These are phyloP conservation scores for Campoplex nolae DNA, from an alignment of 2,888 invertebrate genomes.

Conservation along the genomic window DNA sequence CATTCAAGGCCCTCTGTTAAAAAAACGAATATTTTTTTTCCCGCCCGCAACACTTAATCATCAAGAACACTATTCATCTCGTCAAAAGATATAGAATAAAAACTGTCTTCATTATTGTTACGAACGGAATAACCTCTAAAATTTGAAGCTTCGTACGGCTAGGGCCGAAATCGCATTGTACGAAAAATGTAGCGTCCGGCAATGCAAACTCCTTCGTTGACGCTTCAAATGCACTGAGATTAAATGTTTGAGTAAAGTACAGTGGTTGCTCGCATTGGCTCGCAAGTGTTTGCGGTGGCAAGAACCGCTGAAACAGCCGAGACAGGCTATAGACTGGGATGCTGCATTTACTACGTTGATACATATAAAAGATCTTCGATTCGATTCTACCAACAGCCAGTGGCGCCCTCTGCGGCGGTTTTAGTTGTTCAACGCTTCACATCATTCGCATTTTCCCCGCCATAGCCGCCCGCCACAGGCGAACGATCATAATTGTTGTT, in stretches of 20 bases:
- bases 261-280: neutral
- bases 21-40: neutral
- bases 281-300: slow-evolving; percentile 2
- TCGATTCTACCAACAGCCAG: neutral
- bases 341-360: slow-evolving; percentile 15
- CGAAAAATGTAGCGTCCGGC: neutral
- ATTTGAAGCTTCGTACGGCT: slow-evolving; percentile 7
- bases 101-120: slow-evolving; percentile 23
- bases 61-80: neutral
- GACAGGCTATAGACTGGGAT: slow-evolving; percentile 2
- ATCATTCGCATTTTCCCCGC: slow-evolving; percentile 16
- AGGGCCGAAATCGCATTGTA: neutral
- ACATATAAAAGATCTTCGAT: neutral
- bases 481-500: neutral
- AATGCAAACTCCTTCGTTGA: neutral
- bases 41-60: neutral
- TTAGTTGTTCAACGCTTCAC: neutral
- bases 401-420: slow-evolving; percentile 17
- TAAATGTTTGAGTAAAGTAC: slow-evolving; percentile 11
- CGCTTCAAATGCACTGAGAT: slow-evolving; percentile 12
- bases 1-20: neutral
- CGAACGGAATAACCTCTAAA: slow-evolving; percentile 47
- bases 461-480: slow-evolving; percentile 1
- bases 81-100: slow-evolving; percentile 18
- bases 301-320: neutral